phyloP scores from a whole-genome alignment of 2,888 invertebrate genomes.

The Ectemnius continuus region DNA sequence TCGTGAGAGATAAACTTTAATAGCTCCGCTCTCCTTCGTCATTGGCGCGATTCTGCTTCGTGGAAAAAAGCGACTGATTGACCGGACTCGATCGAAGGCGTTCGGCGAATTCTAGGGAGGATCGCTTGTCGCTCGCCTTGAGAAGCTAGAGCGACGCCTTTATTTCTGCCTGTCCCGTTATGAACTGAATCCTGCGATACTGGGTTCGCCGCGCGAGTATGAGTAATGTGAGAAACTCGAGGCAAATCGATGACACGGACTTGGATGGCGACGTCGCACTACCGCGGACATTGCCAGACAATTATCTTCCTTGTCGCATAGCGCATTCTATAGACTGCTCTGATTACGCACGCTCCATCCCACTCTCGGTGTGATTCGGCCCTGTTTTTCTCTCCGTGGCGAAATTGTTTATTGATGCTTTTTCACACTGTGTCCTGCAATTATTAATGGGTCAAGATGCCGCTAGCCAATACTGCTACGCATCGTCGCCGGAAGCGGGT shows the following conservation, averaged over 20 bases:
- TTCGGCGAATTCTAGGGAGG: conserved; percentile 27
- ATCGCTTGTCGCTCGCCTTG: conserved; percentile 32
- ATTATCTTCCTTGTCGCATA: conserved; percentile 43
- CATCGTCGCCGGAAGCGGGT: not conserved
- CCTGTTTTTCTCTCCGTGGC: conserved; percentile 7
- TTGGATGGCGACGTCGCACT: conserved; percentile 28
- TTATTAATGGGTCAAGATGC: conserved; percentile 38
- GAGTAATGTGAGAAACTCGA: conserved; percentile 40
- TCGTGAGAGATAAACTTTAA: too few relatives aligned
- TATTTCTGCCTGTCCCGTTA: conserved; percentile 41
- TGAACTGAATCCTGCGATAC: conserved; percentile 21
- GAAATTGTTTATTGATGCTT: too few relatives aligned
- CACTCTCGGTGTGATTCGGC: not conserved
- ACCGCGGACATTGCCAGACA: conserved; percentile 28
- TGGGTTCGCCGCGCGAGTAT: conserved; percentile 9
- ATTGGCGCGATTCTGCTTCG: too few relatives aligned
- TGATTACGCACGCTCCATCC: conserved; percentile 42
- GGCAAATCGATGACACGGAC: conserved; percentile 45
- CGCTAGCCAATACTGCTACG: not conserved
- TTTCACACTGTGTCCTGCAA: conserved; percentile 25
- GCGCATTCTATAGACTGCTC: conserved; percentile 12
- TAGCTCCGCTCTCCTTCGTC: too few relatives aligned
- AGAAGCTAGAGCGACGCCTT: not conserved
- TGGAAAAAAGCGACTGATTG: too few relatives aligned
- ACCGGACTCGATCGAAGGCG: conserved; percentile 3